These are phyloP conservation scores for Lepilemur ruficaudatus DNA, from an alignment of 2,797 vertebrate species.

Conservation along the genomic window DNA sequence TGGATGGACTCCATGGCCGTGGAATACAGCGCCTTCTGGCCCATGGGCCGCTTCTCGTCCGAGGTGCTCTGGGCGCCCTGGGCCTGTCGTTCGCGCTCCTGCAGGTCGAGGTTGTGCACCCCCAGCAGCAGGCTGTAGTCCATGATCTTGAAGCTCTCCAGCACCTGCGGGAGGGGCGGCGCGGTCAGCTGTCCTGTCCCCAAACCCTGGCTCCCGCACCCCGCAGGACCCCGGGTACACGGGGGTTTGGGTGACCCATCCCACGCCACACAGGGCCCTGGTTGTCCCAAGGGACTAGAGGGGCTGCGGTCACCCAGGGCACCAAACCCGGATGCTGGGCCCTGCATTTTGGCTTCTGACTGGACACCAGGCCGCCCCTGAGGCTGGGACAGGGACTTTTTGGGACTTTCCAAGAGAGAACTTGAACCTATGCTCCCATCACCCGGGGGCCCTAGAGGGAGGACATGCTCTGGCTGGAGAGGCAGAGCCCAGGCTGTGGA, in stretches of 20 bases:
- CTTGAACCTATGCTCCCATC: neutral
- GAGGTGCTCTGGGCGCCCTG: constrained; percentile 92
- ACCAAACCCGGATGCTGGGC: neutral
- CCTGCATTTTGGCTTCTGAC: neutral
- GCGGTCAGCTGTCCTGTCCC: rapidly evolving
- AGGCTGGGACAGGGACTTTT: neutral
- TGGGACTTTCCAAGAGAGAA: neutral
- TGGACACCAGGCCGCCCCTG: neutral
- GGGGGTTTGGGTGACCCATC: rapidly evolving
- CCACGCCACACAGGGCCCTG: too few relatives aligned
- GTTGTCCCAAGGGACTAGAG: neutral
- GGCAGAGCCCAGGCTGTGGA: neutral
- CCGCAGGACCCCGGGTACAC: rapidly evolving
- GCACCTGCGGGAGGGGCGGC: constrained; percentile 67
- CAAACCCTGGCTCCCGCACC: rapidly evolving
- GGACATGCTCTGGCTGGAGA: neutral
- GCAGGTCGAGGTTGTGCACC: constrained; percentile 98
- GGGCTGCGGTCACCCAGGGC: neutral
- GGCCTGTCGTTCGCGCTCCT: constrained; percentile 92
- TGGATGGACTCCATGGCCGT: constrained; percentile 99
- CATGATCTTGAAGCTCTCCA: constrained; percentile 99
- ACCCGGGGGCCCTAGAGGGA: neutral
- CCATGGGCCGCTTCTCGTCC: constrained; percentile 94
- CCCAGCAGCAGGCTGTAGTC: constrained; percentile 98
- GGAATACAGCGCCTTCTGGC: constrained; percentile 98